Percentiles rank a stretch among this genome's conserved stretches.
These are phyloP conservation scores for Ophraella communa DNA, from an alignment of 2,888 invertebrate species.

Conservation along the genomic window DNA sequence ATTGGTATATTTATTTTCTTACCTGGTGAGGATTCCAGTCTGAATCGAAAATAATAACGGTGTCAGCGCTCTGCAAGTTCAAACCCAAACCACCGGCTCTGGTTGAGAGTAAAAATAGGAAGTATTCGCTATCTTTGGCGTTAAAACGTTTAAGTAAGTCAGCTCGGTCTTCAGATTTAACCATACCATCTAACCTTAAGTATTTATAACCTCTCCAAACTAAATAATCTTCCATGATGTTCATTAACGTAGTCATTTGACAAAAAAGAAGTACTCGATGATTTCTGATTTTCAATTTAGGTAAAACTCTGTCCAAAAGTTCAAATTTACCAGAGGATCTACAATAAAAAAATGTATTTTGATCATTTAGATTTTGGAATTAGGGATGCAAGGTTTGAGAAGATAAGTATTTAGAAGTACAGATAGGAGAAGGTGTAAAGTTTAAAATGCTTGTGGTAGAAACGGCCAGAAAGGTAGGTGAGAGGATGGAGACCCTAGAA, in stretches of 20 bases:
- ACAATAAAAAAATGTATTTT: background rate
- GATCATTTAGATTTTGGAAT: no score
- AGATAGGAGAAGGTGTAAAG: no score
- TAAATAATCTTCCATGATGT: conserved; percentile 97
- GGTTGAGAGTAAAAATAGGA: conserved; percentile 95
- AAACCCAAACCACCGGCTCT: conserved; percentile 97
- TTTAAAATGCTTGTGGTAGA: no score
- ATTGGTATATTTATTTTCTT: no score
- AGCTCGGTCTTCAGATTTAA: conserved; percentile 97
- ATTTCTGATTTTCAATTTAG: conserved; percentile 88
- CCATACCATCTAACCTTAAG: conserved; percentile 94
- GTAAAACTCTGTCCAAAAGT: conserved; percentile 92
- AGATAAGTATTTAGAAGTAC: no score
- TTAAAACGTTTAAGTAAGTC: conserved; percentile 92
- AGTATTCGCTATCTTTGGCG: conserved; percentile 86
- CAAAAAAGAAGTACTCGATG: conserved; percentile 97
- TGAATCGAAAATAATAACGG: conserved; percentile 98
- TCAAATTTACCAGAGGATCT: conserved; percentile 95
- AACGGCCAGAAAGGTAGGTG: no score
- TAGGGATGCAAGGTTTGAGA: no score
- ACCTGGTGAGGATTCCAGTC: conserved; percentile 99
- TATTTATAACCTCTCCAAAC: conserved; percentile 89
- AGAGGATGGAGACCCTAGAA: no score
- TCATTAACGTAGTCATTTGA: conserved; percentile 99
- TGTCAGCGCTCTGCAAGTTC: conserved; percentile 98